Percentiles rank a stretch among this genome's conserved stretches.
These are phyloP conservation scores for Rhynchophorus ferrugineus DNA, from an alignment of 1,140 invertebrate genomes.

Conservation along the genomic window DNA sequence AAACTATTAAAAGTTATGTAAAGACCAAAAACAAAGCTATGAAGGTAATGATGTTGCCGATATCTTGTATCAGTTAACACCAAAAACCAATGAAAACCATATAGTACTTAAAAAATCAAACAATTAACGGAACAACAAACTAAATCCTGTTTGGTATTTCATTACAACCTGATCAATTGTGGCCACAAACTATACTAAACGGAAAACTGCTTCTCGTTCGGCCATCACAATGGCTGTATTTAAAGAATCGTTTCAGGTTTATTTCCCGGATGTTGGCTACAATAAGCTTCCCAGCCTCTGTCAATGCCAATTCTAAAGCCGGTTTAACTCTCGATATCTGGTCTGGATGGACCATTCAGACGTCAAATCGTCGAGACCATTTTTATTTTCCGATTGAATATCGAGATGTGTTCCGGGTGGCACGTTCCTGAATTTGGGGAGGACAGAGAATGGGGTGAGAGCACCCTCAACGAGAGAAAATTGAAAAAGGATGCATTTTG, in stretches of 20 bases:
- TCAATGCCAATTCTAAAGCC: background rate
- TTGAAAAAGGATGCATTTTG: too few relatives aligned
- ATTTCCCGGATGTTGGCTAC: background rate
- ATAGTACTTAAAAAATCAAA: too few relatives aligned
- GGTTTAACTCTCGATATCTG: background rate
- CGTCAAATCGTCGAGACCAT: background rate
- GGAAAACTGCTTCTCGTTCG: background rate
- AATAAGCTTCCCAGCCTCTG: background rate
- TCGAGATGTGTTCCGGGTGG: background rate
- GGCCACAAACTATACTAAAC: background rate
- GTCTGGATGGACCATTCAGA: background rate
- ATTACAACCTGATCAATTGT: background rate
- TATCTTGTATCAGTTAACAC: too few relatives aligned
- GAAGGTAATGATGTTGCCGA: too few relatives aligned
- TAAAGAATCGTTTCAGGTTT: background rate
- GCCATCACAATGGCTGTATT: background rate
- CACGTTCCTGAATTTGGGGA: too few relatives aligned
- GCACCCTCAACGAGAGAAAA: too few relatives aligned
- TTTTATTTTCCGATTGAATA: background rate
- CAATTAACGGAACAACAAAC: too few relatives aligned
- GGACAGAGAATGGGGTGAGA: too few relatives aligned
- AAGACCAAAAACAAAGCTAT: too few relatives aligned
- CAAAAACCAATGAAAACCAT: too few relatives aligned
- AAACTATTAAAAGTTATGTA: too few relatives aligned
- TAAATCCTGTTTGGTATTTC: background rate